Evolutionary conservation across 2,888 invertebrate genomes (phyloP).

Genomic region (Theretra japonica): DNA sequence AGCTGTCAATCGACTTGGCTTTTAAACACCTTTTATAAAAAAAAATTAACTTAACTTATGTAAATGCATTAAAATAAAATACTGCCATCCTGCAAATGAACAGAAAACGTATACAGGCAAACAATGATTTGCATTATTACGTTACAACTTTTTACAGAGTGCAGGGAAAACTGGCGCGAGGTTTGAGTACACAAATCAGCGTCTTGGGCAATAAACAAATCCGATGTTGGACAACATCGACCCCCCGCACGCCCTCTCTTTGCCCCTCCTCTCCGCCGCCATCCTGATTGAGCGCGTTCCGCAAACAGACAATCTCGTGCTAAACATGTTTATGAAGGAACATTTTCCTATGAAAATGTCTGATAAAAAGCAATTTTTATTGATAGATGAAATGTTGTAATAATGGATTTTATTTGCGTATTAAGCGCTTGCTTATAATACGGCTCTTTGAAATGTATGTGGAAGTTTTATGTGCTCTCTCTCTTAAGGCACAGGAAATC

Average conservation of each 20-base stretch:
- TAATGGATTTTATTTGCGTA: no score
- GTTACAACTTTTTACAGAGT: constrained; percentile 25
- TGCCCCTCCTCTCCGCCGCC: not conserved
- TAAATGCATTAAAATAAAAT: constrained; percentile 15
- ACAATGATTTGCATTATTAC: constrained; percentile 24
- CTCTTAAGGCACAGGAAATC: no score
- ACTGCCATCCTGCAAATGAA: not conserved
- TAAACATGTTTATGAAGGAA: constrained; percentile 23
- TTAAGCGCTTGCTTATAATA: no score
- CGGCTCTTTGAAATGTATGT: no score
- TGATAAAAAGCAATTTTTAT: not conserved
- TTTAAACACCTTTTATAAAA: not conserved
- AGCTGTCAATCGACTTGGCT: no score
- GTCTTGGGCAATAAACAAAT: constrained; percentile 50
- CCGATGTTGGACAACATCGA: constrained; percentile 28
- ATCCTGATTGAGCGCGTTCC: constrained; percentile 14
- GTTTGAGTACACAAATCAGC: constrained; percentile 47
- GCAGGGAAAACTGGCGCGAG: constrained; percentile 16
- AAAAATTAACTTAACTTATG: not conserved
- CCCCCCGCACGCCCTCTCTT: constrained; percentile 26
- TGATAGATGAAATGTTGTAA: no score
- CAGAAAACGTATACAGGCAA: constrained; percentile 15
- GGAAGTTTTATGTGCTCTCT: not conserved
- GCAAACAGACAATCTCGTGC: constrained; percentile 20
- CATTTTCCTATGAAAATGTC: constrained; percentile 35